Evolutionary conservation across 2,113 vertebrate species (phyloP).

Genomic region (Corydoras maculifer): DNA sequence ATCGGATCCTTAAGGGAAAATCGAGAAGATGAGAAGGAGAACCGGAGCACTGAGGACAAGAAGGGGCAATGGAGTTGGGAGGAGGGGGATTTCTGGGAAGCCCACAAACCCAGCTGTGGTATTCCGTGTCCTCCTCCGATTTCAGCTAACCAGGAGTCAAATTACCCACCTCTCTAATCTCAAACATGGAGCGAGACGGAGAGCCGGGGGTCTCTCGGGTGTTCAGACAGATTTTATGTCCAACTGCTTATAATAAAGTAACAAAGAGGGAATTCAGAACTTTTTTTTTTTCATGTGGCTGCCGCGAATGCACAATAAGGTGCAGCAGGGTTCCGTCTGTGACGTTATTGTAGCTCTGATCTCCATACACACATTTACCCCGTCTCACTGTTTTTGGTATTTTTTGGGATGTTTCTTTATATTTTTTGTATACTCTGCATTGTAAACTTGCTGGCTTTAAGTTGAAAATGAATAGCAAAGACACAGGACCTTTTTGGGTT

Average conservation of each 20-base stretch:
- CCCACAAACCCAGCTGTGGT: constrained; percentile 92
- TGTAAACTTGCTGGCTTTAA: too few relatives aligned
- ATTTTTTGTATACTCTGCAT: too few relatives aligned
- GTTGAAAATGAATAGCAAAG: too few relatives aligned
- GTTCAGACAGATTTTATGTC: constrained; percentile 44
- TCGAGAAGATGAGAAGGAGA: constrained; percentile 5
- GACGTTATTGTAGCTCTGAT: too few relatives aligned
- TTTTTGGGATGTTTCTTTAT: too few relatives aligned
- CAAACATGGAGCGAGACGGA: constrained; percentile 50
- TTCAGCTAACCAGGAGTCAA: constrained; percentile 80
- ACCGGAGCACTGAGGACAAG: constrained; percentile 41
- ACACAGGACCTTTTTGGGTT: too few relatives aligned
- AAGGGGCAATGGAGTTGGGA: constrained; percentile 23
- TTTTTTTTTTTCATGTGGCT: constrained; percentile 2
- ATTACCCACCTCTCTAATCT: constrained; percentile 77
- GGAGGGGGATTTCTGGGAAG: constrained; percentile 88
- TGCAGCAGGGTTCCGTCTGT: too few relatives aligned
- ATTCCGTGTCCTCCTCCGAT: constrained; percentile 93
- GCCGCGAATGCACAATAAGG: not conserved
- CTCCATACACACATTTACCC: too few relatives aligned
- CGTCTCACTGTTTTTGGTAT: too few relatives aligned
- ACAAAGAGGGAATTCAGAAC: constrained; percentile 29
- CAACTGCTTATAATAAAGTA: constrained; percentile 72
- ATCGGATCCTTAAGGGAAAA: too few relatives aligned
- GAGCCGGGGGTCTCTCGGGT: constrained; percentile 44